Conservation (phyloP, 2,113 vertebrate genomes). For the Bos taurus region DNA sequence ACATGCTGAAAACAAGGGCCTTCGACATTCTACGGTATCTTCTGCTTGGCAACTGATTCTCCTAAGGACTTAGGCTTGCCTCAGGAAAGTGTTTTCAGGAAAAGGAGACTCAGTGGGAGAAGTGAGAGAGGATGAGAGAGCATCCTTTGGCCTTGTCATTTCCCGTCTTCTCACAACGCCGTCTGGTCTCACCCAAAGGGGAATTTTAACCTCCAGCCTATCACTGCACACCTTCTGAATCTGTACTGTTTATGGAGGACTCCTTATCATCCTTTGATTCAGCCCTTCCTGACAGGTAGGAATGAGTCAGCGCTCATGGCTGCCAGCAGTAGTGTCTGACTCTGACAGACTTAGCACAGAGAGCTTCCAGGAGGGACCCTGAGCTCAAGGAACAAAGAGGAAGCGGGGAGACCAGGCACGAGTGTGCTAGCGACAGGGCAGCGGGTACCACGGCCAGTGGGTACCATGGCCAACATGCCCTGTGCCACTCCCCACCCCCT, state of each 20-base stretch:
- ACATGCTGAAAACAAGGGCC: neutral
- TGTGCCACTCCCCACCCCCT: neutral
- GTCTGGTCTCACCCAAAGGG: neutral
- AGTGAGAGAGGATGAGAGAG: neutral
- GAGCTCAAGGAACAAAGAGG: neutral
- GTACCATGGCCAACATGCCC: rapidly evolving
- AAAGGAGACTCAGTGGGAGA: neutral
- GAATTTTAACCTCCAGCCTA: neutral
- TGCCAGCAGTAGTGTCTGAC: neutral
- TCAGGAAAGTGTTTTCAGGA: neutral
- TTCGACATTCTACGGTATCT: neutral
- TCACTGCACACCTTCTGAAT: neutral
- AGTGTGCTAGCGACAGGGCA: neutral
- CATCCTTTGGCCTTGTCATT: neutral
- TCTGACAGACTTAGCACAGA: neutral
- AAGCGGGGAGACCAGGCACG: neutral
- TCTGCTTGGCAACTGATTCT: neutral
- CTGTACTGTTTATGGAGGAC: neutral
- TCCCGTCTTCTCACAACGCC: neutral
- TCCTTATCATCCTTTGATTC: neutral
- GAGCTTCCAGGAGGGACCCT: neutral
- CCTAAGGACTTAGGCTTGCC: neutral
- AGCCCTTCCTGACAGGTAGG: conserved; percentile 9
- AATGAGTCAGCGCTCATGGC: neutral
- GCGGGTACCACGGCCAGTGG: neutral